A percentile compares a stretch with the other conserved stretches of the same genome.
phyloP scores from a whole-genome alignment of 2,888 invertebrate genomes.

The Nematopogon swammerdamellus region DNA sequence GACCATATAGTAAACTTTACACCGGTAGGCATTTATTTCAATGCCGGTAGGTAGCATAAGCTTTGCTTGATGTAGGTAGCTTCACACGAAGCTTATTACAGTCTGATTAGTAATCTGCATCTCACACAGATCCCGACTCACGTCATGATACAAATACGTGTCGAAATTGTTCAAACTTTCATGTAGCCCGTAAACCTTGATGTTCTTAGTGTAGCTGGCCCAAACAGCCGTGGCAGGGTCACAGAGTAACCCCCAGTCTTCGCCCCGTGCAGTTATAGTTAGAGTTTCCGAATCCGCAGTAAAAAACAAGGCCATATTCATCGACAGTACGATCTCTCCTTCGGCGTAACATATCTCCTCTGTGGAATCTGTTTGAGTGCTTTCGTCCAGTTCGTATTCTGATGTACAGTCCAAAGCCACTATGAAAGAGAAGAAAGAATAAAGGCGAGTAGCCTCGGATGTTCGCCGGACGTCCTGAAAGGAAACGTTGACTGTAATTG shows the following conservation, averaged over 20 bases:
- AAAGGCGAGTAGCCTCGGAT: conserved; percentile 27
- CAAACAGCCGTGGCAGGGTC: conserved; percentile 16
- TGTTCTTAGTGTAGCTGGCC: conserved; percentile 19
- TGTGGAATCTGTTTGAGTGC: conserved; percentile 1
- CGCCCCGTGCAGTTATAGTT: conserved; percentile 20
- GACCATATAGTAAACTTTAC: too few relatives aligned
- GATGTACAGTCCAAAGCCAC: conserved; percentile 30
- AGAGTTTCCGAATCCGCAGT: conserved; percentile 21
- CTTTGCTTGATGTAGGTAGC: too few relatives aligned
- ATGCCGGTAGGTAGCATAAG: too few relatives aligned
- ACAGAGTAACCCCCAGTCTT: conserved; percentile 24
- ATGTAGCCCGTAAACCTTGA: conserved; percentile 35
- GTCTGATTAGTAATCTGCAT: too few relatives aligned
- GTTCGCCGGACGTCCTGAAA: conserved; percentile 28
- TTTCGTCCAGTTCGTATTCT: conserved; percentile 9
- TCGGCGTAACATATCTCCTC: conserved; percentile 18
- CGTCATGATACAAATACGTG: conserved; percentile 19
- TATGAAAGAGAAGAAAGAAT: conserved; percentile 24
- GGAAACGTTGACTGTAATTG: background rate
- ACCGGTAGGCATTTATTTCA: too few relatives aligned
- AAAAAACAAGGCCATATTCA: conserved; percentile 23
- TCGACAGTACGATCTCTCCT: conserved; percentile 27
- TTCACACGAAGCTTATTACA: too few relatives aligned
- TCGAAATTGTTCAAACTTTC: conserved; percentile 38
- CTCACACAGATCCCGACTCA: conserved; percentile 25